A percentile compares a stretch with the other conserved stretches of the same genome.
These are phyloP conservation scores for Silurus aristotelis DNA, from an alignment of 2,797 vertebrate genomes.

Conservation along the genomic window DNA sequence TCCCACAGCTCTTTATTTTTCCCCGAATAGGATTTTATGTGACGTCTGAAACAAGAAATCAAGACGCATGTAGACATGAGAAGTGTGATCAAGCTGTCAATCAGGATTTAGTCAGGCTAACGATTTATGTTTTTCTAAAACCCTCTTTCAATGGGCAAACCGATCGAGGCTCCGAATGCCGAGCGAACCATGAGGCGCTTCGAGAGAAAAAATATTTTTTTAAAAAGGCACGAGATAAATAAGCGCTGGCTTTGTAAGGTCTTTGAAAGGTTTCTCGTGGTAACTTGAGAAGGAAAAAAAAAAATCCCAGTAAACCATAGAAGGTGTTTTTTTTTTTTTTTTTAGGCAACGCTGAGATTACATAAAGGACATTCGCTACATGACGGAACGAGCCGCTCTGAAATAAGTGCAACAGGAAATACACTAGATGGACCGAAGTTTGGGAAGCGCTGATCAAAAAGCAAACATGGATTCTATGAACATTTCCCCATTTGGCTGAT, in stretches of 20 bases:
- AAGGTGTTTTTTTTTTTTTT: background rate
- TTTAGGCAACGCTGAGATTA: background rate
- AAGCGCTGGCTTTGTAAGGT: background rate
- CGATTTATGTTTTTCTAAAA: conserved; percentile 9
- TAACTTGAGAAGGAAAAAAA: background rate
- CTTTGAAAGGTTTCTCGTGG: background rate
- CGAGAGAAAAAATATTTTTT: background rate
- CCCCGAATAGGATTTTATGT: background rate
- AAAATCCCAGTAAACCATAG: background rate
- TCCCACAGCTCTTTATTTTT: too few species aligned
- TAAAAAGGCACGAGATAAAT: background rate
- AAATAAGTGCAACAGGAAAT: background rate
- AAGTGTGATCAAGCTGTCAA: background rate
- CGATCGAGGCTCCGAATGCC: background rate
- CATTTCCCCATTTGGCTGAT: too few species aligned
- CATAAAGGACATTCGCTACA: background rate
- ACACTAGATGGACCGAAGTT: too few species aligned
- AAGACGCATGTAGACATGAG: background rate
- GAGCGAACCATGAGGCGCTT: background rate
- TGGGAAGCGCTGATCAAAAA: too few species aligned
- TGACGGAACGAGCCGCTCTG: background rate
- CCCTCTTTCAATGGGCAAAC: background rate
- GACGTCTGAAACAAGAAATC: background rate
- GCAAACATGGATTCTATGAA: too few species aligned
- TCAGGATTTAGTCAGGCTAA: background rate